Conservation (phyloP, 2,113 vertebrate genomes). For the Origma solitaria region DNA sequence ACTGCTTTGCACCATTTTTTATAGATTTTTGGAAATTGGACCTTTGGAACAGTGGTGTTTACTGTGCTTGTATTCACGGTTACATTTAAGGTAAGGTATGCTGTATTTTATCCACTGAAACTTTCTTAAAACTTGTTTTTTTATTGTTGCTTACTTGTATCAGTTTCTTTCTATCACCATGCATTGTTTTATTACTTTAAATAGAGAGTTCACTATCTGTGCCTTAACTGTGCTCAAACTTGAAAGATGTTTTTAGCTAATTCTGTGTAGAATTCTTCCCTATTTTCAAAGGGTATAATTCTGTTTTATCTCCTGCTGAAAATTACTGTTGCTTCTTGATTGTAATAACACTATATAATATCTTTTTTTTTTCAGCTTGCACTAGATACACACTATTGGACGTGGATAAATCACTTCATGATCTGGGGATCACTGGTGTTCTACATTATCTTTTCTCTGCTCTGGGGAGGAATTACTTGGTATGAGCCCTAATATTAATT, state of each 20-base stretch:
- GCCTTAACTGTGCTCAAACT: neutral
- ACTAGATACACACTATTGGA: conserved; percentile 98
- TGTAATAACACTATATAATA: neutral
- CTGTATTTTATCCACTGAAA: neutral
- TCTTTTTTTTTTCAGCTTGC: conserved; percentile 76
- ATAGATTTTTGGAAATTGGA: conserved; percentile 98
- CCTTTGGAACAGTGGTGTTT: conserved; percentile 94
- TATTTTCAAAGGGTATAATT: neutral
- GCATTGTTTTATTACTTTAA: neutral
- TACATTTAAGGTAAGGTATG: conserved; percentile 86
- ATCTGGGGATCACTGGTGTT: conserved; percentile 97
- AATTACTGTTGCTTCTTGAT: neutral
- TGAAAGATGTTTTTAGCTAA: neutral
- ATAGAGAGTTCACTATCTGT: neutral
- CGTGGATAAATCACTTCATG: conserved; percentile 97
- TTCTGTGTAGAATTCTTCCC: neutral
- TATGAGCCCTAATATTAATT: conserved; percentile 51
- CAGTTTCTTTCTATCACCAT: neutral
- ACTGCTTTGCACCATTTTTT: neutral
- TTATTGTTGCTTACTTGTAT: neutral
- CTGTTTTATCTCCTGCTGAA: neutral
- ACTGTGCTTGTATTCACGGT: conserved; percentile 94
- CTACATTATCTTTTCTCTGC: conserved; percentile 93
- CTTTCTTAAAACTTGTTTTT: neutral
- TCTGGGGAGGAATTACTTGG: conserved; percentile 98